Percentiles rank a stretch among this genome's conserved stretches.
These are phyloP conservation scores for Nephila pilipes DNA, from an alignment of 1,140 invertebrate genomes.

Conservation along the genomic window DNA sequence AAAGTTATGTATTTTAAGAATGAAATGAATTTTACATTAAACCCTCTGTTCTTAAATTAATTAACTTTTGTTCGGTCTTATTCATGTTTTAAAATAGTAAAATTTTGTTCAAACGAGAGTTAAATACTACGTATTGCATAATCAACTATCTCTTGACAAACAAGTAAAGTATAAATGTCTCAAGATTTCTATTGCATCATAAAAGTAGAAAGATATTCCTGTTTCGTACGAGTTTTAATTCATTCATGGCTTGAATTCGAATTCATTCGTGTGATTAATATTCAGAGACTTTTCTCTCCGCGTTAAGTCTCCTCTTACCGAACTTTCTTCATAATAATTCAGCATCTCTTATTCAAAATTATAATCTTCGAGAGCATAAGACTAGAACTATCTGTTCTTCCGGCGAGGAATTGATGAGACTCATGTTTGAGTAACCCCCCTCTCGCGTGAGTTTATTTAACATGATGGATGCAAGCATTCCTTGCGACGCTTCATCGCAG, in stretches of 20 bases:
- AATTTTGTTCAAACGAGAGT: too few species aligned
- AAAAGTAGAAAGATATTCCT: too few species aligned
- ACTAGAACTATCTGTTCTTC: background rate
- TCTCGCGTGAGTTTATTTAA: background rate
- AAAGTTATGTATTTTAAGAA: too few species aligned
- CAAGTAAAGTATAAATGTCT: too few species aligned
- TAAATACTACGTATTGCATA: too few species aligned
- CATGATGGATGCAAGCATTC: conserved; percentile 1
- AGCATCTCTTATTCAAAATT: background rate
- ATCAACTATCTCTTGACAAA: too few species aligned
- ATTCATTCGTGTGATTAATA: background rate
- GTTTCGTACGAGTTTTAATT: too few species aligned
- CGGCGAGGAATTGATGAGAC: background rate
- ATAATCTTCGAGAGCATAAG: background rate
- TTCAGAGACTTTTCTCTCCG: background rate
- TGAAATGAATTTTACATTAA: too few species aligned
- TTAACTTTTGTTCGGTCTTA: too few species aligned
- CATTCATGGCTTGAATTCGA: background rate
- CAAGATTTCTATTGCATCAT: too few species aligned
- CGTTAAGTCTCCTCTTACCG: background rate
- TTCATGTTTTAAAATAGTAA: too few species aligned
- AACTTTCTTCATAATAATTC: background rate
- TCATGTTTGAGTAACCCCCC: background rate
- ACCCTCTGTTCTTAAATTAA: too few species aligned
- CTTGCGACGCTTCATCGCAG: background rate